These are phyloP conservation scores for Congeria kusceri DNA, from an alignment of 2,888 invertebrate species.

Conservation along the genomic window DNA sequence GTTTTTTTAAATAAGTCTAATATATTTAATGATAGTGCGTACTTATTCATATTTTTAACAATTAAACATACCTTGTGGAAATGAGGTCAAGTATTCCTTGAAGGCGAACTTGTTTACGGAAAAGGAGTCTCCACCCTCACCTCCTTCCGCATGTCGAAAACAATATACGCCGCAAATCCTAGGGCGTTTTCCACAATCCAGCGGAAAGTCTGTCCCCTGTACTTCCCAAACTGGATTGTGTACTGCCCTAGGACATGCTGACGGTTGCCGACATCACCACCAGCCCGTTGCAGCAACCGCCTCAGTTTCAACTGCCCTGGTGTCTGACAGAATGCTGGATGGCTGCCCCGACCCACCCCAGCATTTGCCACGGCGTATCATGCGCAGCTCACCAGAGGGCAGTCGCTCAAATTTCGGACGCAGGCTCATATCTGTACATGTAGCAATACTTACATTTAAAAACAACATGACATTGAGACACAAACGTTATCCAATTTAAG, in stretches of 20 bases:
- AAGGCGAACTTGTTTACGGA: conserved; percentile 18
- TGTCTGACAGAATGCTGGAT: too few relatives aligned
- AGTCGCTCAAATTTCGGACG: too few relatives aligned
- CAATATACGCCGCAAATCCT: conserved; percentile 23
- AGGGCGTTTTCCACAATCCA: conserved; percentile 26
- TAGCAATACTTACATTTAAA: too few relatives aligned
- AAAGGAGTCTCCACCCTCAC: background rate
- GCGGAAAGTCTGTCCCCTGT: conserved; percentile 6
- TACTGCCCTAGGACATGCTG: conserved; percentile 16
- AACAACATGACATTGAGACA: too few relatives aligned
- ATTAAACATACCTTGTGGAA: conserved; percentile 13
- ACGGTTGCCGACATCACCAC: conserved; percentile 13
- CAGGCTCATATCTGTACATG: too few relatives aligned
- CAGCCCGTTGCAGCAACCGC: background rate
- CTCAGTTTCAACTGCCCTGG: background rate
- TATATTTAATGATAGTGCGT: too few relatives aligned
- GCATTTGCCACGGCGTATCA: too few relatives aligned
- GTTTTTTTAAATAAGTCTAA: too few relatives aligned
- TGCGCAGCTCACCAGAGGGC: too few relatives aligned
- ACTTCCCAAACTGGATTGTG: conserved; percentile 26
- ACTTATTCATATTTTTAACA: too few relatives aligned
- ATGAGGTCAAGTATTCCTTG: conserved; percentile 9
- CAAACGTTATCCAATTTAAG: too few relatives aligned
- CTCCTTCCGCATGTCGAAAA: conserved; percentile 2
- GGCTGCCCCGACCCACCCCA: too few relatives aligned